phyloP scores from a whole-genome alignment of 2,113 vertebrate species.

The Melanerpes formicivorus region DNA sequence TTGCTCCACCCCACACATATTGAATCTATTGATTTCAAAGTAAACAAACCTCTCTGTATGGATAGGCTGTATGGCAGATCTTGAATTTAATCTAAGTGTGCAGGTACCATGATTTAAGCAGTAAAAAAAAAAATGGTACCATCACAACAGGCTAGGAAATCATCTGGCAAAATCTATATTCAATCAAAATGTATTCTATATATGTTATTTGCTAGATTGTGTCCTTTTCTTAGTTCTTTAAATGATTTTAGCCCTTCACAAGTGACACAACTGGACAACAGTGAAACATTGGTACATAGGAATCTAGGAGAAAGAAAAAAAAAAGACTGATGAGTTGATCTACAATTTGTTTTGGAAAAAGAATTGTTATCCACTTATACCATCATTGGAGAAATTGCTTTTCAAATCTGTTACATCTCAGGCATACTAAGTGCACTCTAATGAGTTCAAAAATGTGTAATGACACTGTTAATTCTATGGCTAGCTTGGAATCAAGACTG shows the following conservation, averaged over 20 bases:
- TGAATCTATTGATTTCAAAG: conserved; percentile 3
- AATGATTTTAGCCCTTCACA: conserved; percentile 5
- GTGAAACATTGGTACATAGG: neutral
- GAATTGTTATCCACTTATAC: conserved; percentile 52
- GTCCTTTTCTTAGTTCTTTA: neutral
- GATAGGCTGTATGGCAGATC: neutral
- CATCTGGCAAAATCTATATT: neutral
- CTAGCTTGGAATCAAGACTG: conserved; percentile 61
- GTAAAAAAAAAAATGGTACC: neutral
- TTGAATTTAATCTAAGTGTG: neutral
- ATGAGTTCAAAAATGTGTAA: conserved; percentile 72
- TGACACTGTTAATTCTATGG: conserved; percentile 69
- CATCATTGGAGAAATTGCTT: conserved; percentile 61
- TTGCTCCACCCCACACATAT: conserved; percentile 23
- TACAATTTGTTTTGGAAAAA: conserved; percentile 52
- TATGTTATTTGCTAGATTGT: neutral
- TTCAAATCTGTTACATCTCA: conserved; percentile 51
- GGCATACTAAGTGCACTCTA: conserved; percentile 59
- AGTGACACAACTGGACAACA: neutral
- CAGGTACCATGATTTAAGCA: neutral
- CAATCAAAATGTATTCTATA: neutral
- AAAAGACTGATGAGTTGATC: conserved; percentile 15
- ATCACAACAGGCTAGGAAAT: neutral
- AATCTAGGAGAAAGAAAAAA: neutral
- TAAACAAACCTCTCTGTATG: conserved; percentile 18